These are phyloP conservation scores for Drosophila peninsularis DNA, from an alignment of 2,888 invertebrate genomes.

Conservation along the genomic window DNA sequence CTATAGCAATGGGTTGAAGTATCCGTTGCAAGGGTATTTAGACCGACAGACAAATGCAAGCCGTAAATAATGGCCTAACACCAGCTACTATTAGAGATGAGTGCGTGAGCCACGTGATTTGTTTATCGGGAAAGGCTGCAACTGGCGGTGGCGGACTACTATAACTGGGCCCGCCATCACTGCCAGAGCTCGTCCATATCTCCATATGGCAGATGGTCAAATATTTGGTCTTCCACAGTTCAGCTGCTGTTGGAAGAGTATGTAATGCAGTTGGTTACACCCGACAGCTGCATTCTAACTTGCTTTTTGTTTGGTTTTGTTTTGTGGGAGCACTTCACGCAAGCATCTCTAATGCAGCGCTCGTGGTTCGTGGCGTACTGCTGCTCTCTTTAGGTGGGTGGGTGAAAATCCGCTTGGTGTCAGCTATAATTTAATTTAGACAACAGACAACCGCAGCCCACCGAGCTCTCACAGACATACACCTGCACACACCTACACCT, in stretches of 20 bases:
- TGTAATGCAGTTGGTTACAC: not conserved
- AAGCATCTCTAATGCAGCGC: slow-evolving; percentile 8
- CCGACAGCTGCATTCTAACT: not conserved
- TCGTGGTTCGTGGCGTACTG: slow-evolving; percentile 1
- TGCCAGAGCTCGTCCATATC: too few species aligned
- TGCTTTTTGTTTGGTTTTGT: too few species aligned
- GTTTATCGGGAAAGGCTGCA: not conserved
- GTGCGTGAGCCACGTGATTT: slow-evolving; percentile 15
- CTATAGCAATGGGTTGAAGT: not conserved
- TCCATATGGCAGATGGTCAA: too few species aligned
- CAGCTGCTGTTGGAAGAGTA: not conserved
- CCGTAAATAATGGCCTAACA: slow-evolving; percentile 16
- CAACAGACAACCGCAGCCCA: slow-evolving; percentile 56
- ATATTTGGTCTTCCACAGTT: not conserved
- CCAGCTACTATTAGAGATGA: slow-evolving; percentile 4
- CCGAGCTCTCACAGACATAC: slow-evolving; percentile 15
- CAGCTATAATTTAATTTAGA: slow-evolving; percentile 69
- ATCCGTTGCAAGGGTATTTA: not conserved
- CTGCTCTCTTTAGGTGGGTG: slow-evolving; percentile 7
- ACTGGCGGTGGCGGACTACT: too few species aligned
- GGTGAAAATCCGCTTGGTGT: slow-evolving; percentile 38
- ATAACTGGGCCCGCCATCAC: too few species aligned
- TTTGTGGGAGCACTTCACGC: slow-evolving; percentile 7
- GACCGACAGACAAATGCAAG: slow-evolving; percentile 46
- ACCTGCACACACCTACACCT: not conserved